phyloP scores from a whole-genome alignment of 92 coral and sea anemone species.

The Porites rus region DNA sequence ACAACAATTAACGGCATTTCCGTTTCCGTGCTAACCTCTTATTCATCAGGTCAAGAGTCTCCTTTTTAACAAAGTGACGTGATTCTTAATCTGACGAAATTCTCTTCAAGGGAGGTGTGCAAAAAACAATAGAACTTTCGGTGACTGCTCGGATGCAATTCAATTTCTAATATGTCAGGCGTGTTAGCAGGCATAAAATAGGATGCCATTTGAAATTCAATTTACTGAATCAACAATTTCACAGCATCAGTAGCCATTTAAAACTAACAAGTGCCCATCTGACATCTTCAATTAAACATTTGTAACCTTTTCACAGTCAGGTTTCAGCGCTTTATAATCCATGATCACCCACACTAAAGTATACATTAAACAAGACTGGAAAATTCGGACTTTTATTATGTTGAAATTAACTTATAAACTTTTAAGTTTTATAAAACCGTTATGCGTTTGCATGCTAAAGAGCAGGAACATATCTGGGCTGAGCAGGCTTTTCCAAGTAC shows the following conservation, averaged over 20 bases:
- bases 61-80: conserved; percentile 37
- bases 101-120: background rate
- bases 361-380: too few species aligned
- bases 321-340: too few species aligned
- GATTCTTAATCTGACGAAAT: conserved; percentile 7
- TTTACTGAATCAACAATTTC: background rate
- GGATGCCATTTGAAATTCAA: background rate
- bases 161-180: background rate
- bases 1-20: conserved; percentile 33
- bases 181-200: background rate
- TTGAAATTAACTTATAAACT: too few species aligned
- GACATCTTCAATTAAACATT: too few species aligned
- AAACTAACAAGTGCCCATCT: too few species aligned
- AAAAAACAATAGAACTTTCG: background rate
- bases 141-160: background rate
- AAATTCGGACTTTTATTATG: too few species aligned
- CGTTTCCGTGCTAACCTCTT: conserved; percentile 5
- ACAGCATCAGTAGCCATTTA: too few species aligned
- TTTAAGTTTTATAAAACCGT: background rate
- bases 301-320: too few species aligned
- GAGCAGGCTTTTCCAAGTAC: background rate
- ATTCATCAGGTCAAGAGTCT: background rate
- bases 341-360: too few species aligned
- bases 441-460: background rate
- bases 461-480: background rate